Conservation (phyloP, 1,140 invertebrate species). For the Ectropis grisescens region DNA sequence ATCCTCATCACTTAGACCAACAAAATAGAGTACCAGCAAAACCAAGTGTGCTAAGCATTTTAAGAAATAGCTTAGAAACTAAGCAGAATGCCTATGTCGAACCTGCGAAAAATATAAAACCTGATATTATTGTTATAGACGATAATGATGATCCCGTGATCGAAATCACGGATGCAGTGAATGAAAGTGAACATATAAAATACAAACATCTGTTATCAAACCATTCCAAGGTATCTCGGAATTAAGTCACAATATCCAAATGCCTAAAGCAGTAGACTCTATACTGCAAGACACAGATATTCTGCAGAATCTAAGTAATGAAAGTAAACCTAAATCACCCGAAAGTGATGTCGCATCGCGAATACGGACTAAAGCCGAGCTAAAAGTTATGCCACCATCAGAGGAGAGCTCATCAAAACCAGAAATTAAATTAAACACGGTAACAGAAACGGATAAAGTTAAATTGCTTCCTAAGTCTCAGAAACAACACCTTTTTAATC, state of each 20-base stretch:
- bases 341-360: constrained; percentile 74
- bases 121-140: constrained; percentile 65
- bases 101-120: constrained; percentile 50
- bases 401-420: constrained; percentile 33
- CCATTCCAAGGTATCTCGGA: too few species aligned
- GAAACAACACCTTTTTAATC: constrained; percentile 61
- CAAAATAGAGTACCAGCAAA: constrained; percentile 68
- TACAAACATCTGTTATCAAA: too few species aligned
- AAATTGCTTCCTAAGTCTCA: constrained; percentile 53
- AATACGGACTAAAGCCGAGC: constrained; percentile 85
- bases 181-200: constrained; percentile 36
- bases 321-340: constrained; percentile 41
- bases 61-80: constrained; percentile 78
- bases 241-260: constrained; percentile 74
- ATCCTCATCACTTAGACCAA: constrained; percentile 31
- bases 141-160: constrained; percentile 57
- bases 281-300: constrained; percentile 39
- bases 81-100: constrained; percentile 72
- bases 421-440: constrained; percentile 17
- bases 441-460: constrained; percentile 24
- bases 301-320: constrained; percentile 30
- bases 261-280: constrained; percentile 75
- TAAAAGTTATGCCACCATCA: constrained; percentile 74
- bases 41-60: constrained; percentile 76
- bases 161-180: constrained; percentile 56